Percentiles rank a stretch among this genome's conserved stretches.
Conservation (phyloP, 1,140 invertebrate species). For the Steinernema feltiae region DNA sequence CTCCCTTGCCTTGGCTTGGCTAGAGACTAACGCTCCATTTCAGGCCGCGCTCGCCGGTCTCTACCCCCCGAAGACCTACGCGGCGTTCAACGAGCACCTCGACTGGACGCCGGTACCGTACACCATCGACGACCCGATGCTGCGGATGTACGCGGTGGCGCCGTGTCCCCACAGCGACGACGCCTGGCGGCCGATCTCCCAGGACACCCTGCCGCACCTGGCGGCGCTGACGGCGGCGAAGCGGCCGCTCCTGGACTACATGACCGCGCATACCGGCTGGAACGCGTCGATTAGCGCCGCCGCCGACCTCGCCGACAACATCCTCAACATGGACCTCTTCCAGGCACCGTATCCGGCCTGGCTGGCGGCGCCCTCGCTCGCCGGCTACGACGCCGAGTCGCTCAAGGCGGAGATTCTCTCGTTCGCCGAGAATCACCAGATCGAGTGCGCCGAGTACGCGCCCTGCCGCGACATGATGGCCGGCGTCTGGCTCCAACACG, state of each 20-base stretch:
- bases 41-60: background rate
- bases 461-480: conserved; percentile 38
- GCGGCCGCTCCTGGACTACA: conserved; percentile 21
- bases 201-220: conserved; percentile 34
- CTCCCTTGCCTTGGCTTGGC: too few relatives aligned
- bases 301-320: conserved; percentile 39
- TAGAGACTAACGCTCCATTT: too few relatives aligned
- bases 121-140: conserved; percentile 40
- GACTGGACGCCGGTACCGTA: conserved; percentile 44
- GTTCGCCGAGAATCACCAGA: conserved; percentile 39
- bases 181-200: conserved; percentile 31
- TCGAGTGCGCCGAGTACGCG: conserved; percentile 30
- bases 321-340: conserved; percentile 40
- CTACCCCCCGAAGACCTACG: background rate
- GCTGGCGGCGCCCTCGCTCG: conserved; percentile 23
- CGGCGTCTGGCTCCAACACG: conserved; percentile 32
- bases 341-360: conserved; percentile 33
- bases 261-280: conserved; percentile 32
- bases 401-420: conserved; percentile 28
- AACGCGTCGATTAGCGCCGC: conserved; percentile 29
- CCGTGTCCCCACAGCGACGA: background rate
- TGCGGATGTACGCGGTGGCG: conserved; percentile 37
- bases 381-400: conserved; percentile 22
- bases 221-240: conserved; percentile 26
- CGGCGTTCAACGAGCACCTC: background rate